Evolutionary conservation across 2,113 vertebrate species (phyloP), one percentile per base, ranked within the genome.

Genomic region (Capreolus pygargus): DNA sequence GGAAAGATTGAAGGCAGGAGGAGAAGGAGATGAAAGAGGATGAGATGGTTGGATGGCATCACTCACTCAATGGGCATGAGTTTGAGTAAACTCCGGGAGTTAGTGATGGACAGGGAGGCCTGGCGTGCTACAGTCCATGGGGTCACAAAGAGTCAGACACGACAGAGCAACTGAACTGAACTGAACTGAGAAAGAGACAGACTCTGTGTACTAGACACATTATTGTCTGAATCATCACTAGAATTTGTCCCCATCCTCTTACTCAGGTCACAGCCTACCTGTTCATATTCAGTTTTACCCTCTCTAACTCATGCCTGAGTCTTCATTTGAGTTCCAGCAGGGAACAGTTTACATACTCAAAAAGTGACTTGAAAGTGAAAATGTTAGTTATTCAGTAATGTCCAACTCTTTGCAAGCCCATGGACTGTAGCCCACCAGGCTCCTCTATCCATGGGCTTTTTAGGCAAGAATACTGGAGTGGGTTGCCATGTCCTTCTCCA

Each of bases 41-140:
- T 36, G 2, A 70, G 64, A 36, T 36, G 64, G 1, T 11, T 36
- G 19, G 19, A 70, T 70, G 64, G n/a, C n/a, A 70, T 70, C 4
- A 36, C 64, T 36, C 17, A 36, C n/a, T 21, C 17, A 0, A 70
- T 21, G 64, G 64, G 36, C 17, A 21, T 70, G 2, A 21, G n/a
- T 36, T 21, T 23, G n/a, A 17, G 17, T 70, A 11, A 70, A 70
- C 64, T 70, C 64, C 0, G 4, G n/a, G 64, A 70, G 64, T 6
- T 70, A 19, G 1, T 70, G 64, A 21, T 21, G n/a, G n/a, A 36
- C 64, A 70, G 17, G 19, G n/a, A 70, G 64, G n/a, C 64, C 64
- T 11, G 17, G 19, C 0, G 0, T 70, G 64, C 64, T 70, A 5
- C 9, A 1, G 5, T 36, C 5, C n/a, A 36, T 70, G 16, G n/a